These are phyloP conservation scores for Pelusios castaneus DNA, from an alignment of 2,113 vertebrate genomes.

Conservation along the genomic window DNA sequence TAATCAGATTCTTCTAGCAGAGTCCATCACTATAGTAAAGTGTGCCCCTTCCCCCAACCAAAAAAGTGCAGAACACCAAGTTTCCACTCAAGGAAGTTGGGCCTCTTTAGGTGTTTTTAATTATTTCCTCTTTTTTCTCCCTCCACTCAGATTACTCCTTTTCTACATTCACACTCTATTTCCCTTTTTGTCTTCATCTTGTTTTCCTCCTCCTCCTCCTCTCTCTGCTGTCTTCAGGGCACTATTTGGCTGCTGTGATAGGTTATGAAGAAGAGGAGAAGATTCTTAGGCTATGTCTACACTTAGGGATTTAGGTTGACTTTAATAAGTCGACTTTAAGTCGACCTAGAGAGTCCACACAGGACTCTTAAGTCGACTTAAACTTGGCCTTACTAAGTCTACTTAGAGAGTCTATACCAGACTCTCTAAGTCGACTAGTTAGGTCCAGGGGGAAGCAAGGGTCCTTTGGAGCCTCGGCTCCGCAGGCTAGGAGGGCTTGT, in stretches of 20 bases:
- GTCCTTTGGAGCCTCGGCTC: no score
- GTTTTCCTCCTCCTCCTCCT: neutral
- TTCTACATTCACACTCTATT: neutral
- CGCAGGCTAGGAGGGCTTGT: no score
- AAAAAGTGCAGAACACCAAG: neutral
- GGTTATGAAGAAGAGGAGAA: neutral
- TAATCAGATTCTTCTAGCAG: neutral
- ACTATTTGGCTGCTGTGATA: neutral
- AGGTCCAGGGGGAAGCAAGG: no score
- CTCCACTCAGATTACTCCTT: neutral
- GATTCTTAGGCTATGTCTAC: no score
- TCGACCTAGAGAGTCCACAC: no score
- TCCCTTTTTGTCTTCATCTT: neutral
- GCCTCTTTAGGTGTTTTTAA: neutral
- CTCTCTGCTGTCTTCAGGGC: neutral
- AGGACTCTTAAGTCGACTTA: no score
- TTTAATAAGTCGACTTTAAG: no score
- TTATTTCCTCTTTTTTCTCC: neutral
- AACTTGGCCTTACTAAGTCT: no score
- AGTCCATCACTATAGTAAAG: neutral
- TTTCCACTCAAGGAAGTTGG: neutral
- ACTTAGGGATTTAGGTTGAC: no score
- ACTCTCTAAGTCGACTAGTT: no score
- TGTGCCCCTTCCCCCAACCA: no score
- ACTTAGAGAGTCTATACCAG: no score